phyloP scores from a whole-genome alignment of 2,888 invertebrate species.

The Ophion obscuratus region DNA sequence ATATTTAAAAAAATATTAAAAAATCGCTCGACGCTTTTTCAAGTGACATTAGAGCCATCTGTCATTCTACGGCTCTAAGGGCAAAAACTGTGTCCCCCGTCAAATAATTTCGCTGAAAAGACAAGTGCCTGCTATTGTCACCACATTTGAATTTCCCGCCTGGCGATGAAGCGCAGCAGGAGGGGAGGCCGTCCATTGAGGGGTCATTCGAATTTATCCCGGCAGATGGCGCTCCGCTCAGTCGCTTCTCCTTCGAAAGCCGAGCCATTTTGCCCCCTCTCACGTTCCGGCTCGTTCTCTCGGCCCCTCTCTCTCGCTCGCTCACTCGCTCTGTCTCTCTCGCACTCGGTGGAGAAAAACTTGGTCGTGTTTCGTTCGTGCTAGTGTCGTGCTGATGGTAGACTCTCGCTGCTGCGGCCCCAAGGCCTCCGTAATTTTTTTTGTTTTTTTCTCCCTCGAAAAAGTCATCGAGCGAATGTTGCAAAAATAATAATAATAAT shows the following conservation, averaged over 20 bases:
- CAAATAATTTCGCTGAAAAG: background rate
- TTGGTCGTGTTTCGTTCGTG: slow-evolving; percentile 51
- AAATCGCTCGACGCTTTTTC: background rate
- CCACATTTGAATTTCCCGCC: slow-evolving; percentile 53
- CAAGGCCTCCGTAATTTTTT: slow-evolving; percentile 26
- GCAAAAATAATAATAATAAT: slow-evolving; percentile 23
- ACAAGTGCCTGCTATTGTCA: background rate
- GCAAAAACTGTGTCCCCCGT: background rate
- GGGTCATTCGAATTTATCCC: slow-evolving; percentile 3
- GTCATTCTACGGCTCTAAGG: background rate
- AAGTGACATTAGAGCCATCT: background rate
- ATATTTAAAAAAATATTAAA: slow-evolving; percentile 61
- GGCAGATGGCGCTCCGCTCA: slow-evolving; percentile 46
- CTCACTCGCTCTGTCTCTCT: background rate
- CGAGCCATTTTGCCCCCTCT: slow-evolving; percentile 36
- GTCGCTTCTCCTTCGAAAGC: slow-evolving; percentile 37
- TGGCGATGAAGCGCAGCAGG: background rate
- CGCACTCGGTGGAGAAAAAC: slow-evolving; percentile 49
- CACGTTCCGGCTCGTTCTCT: background rate
- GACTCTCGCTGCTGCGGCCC: slow-evolving; percentile 55
- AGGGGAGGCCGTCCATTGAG: background rate
- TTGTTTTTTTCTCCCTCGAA: background rate
- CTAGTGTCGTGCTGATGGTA: slow-evolving; percentile 59
- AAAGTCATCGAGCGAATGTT: background rate
- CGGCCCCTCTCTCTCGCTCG: background rate